A percentile compares a stretch with the other conserved stretches of the same genome.
phyloP scores from a whole-genome alignment of 2,888 invertebrate species.

The Monoplex corrugatus region DNA sequence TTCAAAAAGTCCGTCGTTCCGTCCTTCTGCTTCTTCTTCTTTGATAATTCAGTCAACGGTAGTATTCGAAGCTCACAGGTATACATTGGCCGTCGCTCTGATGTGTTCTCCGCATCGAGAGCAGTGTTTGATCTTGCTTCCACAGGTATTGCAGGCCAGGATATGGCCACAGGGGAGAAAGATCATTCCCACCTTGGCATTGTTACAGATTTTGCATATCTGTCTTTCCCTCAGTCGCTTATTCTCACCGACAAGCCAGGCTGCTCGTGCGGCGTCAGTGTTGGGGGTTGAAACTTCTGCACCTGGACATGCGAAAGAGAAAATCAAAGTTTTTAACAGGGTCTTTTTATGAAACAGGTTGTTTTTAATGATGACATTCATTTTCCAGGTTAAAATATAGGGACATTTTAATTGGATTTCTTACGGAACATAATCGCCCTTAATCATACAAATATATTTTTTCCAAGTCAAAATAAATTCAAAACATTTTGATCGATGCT shows the following conservation, averaged over 20 bases:
- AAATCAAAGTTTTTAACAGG: neutral
- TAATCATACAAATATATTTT: too few relatives aligned
- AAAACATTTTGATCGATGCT: too few relatives aligned
- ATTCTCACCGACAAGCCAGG: conserved; percentile 15
- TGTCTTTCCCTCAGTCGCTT: conserved; percentile 4
- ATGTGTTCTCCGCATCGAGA: neutral
- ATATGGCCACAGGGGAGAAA: conserved; percentile 44
- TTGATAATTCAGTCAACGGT: too few relatives aligned
- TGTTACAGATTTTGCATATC: conserved; percentile 21
- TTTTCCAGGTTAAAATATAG: too few relatives aligned
- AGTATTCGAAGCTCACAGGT: neutral
- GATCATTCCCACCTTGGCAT: conserved; percentile 32
- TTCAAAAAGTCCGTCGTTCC: neutral
- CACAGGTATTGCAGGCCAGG: conserved; percentile 21
- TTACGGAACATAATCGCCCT: too few relatives aligned
- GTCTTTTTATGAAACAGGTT: too few relatives aligned
- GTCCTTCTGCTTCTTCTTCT: neutral
- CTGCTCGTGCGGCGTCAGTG: neutral
- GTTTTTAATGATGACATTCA: too few relatives aligned
- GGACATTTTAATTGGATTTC: too few relatives aligned
- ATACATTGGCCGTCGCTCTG: conserved; percentile 42
- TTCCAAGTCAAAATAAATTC: too few relatives aligned
- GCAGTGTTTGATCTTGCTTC: neutral
- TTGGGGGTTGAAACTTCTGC: too few relatives aligned
- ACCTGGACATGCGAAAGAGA: neutral